Evolutionary conservation across 2,113 vertebrate genomes (phyloP).

Genomic region (Dasyurus viverrinus): DNA sequence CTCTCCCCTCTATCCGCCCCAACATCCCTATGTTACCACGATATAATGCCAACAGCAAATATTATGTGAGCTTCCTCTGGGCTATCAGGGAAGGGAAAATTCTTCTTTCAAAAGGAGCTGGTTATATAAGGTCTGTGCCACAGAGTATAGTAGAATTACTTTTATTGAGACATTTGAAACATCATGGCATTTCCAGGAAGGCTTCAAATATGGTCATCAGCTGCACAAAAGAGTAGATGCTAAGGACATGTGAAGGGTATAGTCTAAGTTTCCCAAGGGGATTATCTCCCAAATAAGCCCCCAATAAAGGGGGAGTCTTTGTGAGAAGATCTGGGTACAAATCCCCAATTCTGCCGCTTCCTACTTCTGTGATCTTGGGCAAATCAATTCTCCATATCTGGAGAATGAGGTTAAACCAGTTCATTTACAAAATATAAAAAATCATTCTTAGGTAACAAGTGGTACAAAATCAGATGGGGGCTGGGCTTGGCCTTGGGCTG

Average conservation of each 20-base stretch:
- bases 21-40: background rate
- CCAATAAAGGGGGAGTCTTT: background rate
- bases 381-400: background rate
- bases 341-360: background rate
- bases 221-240: slow-evolving; percentile 22
- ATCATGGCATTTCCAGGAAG: slow-evolving; percentile 51
- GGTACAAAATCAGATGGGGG: background rate
- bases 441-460: background rate
- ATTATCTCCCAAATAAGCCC: background rate
- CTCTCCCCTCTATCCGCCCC: background rate
- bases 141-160: slow-evolving; percentile 29
- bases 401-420: background rate
- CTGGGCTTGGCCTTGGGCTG: background rate
- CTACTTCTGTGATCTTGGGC: background rate
- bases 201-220: slow-evolving; percentile 51
- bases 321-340: background rate
- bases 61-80: background rate
- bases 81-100: background rate
- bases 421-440: background rate
- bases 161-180: slow-evolving; percentile 34
- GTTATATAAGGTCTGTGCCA: slow-evolving; percentile 62
- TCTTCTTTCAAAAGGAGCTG: slow-evolving; percentile 35
- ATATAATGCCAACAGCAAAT: background rate
- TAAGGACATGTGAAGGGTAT: slow-evolving; percentile 29
- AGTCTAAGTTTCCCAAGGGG: slow-evolving; percentile 24